Percentiles rank a stretch among this genome's conserved stretches.
Conservation (phyloP, 2,888 invertebrate species). For the Sesamia inferens region DNA sequence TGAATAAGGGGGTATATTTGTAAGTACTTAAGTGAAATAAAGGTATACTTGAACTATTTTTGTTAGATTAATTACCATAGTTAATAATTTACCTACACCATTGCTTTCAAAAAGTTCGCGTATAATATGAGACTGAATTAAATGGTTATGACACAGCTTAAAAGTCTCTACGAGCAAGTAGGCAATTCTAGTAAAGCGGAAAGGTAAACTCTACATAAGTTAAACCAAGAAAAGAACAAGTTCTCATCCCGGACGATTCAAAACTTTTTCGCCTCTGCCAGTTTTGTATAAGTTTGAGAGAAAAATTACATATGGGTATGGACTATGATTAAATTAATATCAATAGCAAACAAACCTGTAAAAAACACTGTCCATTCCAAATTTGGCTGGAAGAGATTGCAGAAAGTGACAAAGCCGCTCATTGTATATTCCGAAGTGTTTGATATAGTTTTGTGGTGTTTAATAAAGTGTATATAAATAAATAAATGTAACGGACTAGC, state of each 20-base stretch:
- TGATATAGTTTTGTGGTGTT: not conserved
- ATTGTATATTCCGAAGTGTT: not conserved
- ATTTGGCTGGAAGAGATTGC: not conserved
- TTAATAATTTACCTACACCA: too few species aligned
- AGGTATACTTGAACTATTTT: too few species aligned
- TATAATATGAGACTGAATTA: too few species aligned
- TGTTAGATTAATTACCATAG: too few species aligned
- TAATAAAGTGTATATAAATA: not conserved
- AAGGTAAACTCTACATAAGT: conserved; percentile 2
- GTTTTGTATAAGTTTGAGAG: conserved; percentile 12
- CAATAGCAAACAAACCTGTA: not conserved
- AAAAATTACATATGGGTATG: conserved; percentile 11
- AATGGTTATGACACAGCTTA: not conserved
- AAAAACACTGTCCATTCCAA: not conserved
- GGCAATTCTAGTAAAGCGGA: not conserved
- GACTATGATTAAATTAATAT: conserved; percentile 1
- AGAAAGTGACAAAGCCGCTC: not conserved
- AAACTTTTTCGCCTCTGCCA: conserved; percentile 17
- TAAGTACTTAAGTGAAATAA: too few species aligned
- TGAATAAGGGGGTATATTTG: too few species aligned
- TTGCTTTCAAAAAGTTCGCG: too few species aligned
- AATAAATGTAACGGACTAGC: not conserved
- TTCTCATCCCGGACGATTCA: conserved; percentile 12
- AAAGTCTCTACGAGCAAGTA: not conserved
- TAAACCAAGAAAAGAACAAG: conserved; percentile 11